phyloP scores from a whole-genome alignment of 1,140 invertebrate genomes.

The Mizuhopecten yessoensis region DNA sequence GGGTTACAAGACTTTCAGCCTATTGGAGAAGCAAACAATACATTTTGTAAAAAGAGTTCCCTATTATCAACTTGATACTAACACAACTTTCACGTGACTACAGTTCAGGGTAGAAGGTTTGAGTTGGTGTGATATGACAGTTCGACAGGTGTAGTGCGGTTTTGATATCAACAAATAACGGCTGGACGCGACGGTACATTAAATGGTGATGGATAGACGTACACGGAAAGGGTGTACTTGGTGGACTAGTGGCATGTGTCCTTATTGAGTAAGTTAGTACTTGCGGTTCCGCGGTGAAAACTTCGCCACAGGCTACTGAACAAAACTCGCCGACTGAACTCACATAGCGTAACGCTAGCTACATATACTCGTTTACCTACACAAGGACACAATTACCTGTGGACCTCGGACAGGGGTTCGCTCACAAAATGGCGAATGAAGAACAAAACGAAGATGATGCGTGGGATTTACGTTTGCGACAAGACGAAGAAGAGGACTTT shows the following conservation, averaged over 20 bases:
- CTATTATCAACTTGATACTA: not conserved
- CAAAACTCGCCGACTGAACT: slow-evolving; percentile 20
- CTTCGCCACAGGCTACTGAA: slow-evolving; percentile 13
- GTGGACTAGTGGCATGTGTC: not conserved
- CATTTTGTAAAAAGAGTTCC: too few relatives aligned
- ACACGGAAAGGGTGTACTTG: not conserved
- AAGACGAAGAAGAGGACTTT: slow-evolving; percentile 81
- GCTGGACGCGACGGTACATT: not conserved
- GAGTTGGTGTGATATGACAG: slow-evolving; percentile 9
- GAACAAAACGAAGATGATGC: slow-evolving; percentile 56
- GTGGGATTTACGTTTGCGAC: slow-evolving; percentile 70
- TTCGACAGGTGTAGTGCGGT: not conserved
- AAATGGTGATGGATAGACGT: not conserved
- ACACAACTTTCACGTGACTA: not conserved
- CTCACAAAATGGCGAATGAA: slow-evolving; percentile 37
- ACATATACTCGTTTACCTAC: not conserved
- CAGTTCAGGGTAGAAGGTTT: not conserved
- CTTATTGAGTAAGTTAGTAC: too few relatives aligned
- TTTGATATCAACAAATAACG: slow-evolving; percentile 1
- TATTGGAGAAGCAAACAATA: too few relatives aligned
- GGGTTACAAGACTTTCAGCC: too few relatives aligned
- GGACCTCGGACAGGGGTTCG: slow-evolving; percentile 28
- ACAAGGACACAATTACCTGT: not conserved
- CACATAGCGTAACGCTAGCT: not conserved
- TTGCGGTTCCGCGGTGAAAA: not conserved